phyloP scores from a whole-genome alignment of 2,888 invertebrate species.

The Theretra japonica region DNA sequence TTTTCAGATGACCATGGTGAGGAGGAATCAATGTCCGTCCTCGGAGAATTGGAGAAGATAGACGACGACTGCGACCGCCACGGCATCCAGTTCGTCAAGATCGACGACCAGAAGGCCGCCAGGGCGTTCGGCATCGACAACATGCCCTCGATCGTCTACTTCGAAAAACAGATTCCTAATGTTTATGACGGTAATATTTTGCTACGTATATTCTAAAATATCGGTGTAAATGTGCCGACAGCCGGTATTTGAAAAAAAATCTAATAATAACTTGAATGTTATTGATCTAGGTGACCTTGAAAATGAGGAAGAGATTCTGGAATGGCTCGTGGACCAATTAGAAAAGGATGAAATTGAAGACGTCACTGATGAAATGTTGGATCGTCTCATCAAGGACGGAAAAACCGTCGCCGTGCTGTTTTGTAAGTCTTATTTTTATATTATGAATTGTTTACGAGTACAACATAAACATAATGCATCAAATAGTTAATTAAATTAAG shows the following conservation, averaged over 20 bases:
- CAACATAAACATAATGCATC: not conserved
- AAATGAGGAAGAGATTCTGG: conserved; percentile 94
- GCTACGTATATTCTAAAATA: no score
- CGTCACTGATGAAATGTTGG: conserved; percentile 97
- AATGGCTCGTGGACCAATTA: conserved; percentile 94
- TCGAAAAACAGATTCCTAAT: conserved; percentile 96
- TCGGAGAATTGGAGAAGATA: conserved; percentile 95
- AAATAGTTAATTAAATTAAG: not conserved
- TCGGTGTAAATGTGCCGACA: no score
- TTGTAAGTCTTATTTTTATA: conserved; percentile 86
- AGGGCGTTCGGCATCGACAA: conserved; percentile 94
- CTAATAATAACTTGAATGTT: not conserved
- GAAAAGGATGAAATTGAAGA: conserved; percentile 98
- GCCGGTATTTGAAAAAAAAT: no score
- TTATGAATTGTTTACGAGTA: not conserved
- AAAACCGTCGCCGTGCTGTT: conserved; percentile 95
- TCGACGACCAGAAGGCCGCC: conserved; percentile 93
- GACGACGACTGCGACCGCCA: conserved; percentile 97
- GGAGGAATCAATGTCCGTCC: conserved; percentile 93
- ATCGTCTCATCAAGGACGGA: conserved; percentile 94
- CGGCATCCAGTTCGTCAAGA: conserved; percentile 96
- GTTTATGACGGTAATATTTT: conserved; percentile 90
- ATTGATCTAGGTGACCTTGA: conserved; percentile 88
- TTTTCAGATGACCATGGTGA: conserved; percentile 94
- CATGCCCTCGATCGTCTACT: conserved; percentile 94